These are phyloP conservation scores for Scopus umbretta DNA, from an alignment of 2,113 vertebrate species.

Conservation along the genomic window DNA sequence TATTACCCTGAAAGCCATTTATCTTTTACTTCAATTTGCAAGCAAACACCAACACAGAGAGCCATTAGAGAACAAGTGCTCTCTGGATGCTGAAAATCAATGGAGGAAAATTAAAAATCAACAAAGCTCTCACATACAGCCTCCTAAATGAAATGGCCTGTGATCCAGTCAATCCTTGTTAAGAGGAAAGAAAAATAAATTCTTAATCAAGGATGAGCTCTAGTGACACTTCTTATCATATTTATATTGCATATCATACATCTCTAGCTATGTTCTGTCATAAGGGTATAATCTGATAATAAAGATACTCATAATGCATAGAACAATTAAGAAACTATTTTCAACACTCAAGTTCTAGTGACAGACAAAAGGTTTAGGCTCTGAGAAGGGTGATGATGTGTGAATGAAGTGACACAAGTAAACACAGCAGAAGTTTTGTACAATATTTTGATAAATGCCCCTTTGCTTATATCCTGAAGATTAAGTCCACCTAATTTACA, in stretches of 20 bases:
- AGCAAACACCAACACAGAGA: constrained; percentile 64
- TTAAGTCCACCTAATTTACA: background rate
- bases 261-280: background rate
- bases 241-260: background rate
- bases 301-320: background rate
- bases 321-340: background rate
- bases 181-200: constrained; percentile 57
- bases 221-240: constrained; percentile 17
- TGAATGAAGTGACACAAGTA: background rate
- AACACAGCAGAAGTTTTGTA: background rate
- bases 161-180: constrained; percentile 63
- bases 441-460: background rate
- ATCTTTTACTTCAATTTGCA: constrained; percentile 69
- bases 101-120: constrained; percentile 73
- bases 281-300: background rate
- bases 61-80: constrained; percentile 67
- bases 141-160: constrained; percentile 65
- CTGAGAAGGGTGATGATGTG: background rate
- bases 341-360: background rate
- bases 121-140: constrained; percentile 59
- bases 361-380: background rate
- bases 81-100: constrained; percentile 72
- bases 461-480: background rate
- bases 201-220: constrained; percentile 60
- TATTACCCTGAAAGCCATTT: constrained; percentile 64